Conservation (phyloP, 2,113 vertebrate genomes). For the Psophia crepitans region DNA sequence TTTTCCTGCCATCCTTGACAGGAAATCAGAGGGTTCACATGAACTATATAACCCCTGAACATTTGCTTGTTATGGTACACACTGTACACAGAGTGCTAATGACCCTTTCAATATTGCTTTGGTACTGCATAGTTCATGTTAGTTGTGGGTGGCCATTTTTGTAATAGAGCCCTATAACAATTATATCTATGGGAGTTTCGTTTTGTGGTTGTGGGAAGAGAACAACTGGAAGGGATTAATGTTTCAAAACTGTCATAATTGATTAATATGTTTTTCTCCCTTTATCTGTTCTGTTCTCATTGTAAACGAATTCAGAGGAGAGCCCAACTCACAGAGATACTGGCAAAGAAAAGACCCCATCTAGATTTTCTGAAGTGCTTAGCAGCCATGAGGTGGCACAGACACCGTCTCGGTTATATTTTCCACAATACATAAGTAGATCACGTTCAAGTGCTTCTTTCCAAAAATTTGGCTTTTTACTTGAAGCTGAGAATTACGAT, state of each 20-base stretch:
- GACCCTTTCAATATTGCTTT: neutral
- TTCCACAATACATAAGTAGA: neutral
- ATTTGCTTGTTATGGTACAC: rapidly evolving
- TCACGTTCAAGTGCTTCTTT: neutral
- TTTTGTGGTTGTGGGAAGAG: neutral
- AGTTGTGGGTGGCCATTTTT: neutral
- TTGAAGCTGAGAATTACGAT: neutral
- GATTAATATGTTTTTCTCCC: neutral
- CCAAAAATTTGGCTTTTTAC: neutral
- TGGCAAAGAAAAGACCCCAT: neutral
- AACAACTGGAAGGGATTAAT: neutral
- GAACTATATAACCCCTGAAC: neutral
- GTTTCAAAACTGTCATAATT: neutral
- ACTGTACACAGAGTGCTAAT: neutral
- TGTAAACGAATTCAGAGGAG: neutral
- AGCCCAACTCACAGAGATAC: neutral
- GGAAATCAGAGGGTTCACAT: neutral
- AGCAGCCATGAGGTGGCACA: neutral
- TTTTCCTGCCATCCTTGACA: neutral
- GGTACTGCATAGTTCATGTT: neutral
- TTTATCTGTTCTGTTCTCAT: neutral
- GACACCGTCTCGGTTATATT: neutral
- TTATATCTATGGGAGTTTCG: neutral
- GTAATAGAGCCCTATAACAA: neutral
- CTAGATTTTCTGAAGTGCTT: neutral